Percentiles rank a stretch among this genome's conserved stretches.
These are phyloP conservation scores for Hypothenemus hampei DNA, from an alignment of 1,140 invertebrate species.

Conservation along the genomic window DNA sequence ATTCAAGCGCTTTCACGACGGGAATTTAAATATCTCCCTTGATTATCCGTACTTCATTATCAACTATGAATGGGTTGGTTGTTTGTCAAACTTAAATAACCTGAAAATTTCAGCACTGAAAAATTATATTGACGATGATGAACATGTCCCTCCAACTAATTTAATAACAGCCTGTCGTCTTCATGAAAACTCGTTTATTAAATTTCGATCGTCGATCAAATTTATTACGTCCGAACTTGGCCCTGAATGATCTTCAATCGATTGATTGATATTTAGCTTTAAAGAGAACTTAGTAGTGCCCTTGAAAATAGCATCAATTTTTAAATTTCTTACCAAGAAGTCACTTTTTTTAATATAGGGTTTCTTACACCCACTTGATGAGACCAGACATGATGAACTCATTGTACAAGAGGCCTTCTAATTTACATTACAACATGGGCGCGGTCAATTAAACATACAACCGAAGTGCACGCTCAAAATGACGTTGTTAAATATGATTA, in stretches of 20 bases:
- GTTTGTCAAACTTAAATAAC: neutral
- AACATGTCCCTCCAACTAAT: constrained; percentile 2
- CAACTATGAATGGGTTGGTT: neutral
- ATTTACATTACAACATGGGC: too few species aligned
- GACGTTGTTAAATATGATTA: too few species aligned
- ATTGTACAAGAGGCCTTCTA: too few species aligned
- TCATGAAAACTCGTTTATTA: constrained; percentile 10
- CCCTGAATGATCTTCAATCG: neutral
- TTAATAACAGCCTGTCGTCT: constrained; percentile 2
- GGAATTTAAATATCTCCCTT: constrained; percentile 6
- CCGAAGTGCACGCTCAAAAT: too few species aligned
- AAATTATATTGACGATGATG: neutral
- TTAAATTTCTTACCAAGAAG: too few species aligned
- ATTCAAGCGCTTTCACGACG: constrained; percentile 1
- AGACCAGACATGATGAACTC: too few species aligned
- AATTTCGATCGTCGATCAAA: constrained; percentile 15
- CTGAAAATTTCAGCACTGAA: neutral
- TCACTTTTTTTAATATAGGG: too few species aligned
- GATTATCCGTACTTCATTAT: constrained; percentile 6
- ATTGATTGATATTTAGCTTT: constrained; percentile 12
- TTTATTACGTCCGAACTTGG: constrained; percentile 7
- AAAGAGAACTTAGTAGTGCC: too few species aligned
- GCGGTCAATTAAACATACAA: too few species aligned
- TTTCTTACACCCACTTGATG: too few species aligned
- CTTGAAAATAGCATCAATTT: too few species aligned